A percentile compares a stretch with the other conserved stretches of the same genome.
Conservation (phyloP, 2,888 invertebrate genomes). For the Charanyca ferruginea region DNA sequence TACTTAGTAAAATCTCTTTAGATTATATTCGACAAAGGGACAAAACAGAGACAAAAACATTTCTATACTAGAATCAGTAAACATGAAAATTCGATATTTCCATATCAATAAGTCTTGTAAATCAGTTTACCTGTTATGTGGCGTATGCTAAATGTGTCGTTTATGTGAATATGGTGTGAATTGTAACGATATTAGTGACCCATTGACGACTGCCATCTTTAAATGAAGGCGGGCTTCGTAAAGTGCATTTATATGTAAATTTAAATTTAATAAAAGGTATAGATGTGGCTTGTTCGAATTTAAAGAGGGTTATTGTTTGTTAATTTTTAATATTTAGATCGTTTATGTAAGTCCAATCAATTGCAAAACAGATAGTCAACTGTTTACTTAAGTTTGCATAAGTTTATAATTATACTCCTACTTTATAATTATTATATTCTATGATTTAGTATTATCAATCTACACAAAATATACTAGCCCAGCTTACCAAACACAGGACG, state of each 20-base stretch:
- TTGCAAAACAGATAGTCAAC: not conserved
- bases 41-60: slow-evolving; percentile 24
- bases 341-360: not conserved
- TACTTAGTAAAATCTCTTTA: slow-evolving; percentile 13
- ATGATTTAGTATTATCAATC: too few species aligned
- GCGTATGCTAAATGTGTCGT: slow-evolving; percentile 33
- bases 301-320: slow-evolving; percentile 22
- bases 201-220: slow-evolving; percentile 36
- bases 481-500: too few species aligned
- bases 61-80: slow-evolving; percentile 34
- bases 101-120: slow-evolving; percentile 42
- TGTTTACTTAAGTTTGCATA: too few species aligned
- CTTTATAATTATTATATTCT: too few species aligned
- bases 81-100: slow-evolving; percentile 43
- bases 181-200: slow-evolving; percentile 26
- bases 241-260: slow-evolving; percentile 54
- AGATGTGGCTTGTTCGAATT: slow-evolving; percentile 23
- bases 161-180: slow-evolving; percentile 46
- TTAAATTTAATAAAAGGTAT: slow-evolving; percentile 37
- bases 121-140: slow-evolving; percentile 37
- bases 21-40: slow-evolving; percentile 16
- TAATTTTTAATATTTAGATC: slow-evolving; percentile 5
- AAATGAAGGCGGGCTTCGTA: slow-evolving; percentile 35
- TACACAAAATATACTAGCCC: too few species aligned
- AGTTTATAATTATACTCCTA: too few species aligned